Percentiles rank a stretch among this genome's conserved stretches.
These are phyloP conservation scores for Aspidapion aeneum DNA, from an alignment of 2,888 invertebrate species.

Conservation along the genomic window DNA sequence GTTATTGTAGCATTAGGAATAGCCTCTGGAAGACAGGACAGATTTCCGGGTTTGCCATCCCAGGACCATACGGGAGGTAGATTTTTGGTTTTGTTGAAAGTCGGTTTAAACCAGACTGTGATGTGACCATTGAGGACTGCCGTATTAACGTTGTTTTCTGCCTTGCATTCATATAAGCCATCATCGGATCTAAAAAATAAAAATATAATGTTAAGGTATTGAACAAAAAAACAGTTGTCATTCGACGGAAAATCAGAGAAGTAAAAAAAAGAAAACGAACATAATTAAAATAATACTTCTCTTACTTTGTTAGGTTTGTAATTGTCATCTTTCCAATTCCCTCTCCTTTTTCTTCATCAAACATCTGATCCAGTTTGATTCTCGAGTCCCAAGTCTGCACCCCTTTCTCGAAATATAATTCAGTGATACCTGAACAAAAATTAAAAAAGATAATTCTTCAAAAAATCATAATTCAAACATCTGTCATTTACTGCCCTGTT, in stretches of 20 bases:
- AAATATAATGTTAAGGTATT: too few species aligned
- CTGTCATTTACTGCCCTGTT: too few species aligned
- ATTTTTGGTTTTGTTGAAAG: constrained; percentile 68
- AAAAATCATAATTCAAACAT: too few species aligned
- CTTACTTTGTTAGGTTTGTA: constrained; percentile 49
- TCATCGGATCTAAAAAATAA: constrained; percentile 63
- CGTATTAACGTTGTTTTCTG: constrained; percentile 71
- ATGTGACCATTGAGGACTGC: constrained; percentile 78
- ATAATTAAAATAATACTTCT: too few species aligned
- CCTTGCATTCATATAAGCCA: constrained; percentile 85
- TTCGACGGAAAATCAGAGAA: too few species aligned
- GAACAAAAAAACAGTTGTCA: too few species aligned
- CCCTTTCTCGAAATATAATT: constrained; percentile 60
- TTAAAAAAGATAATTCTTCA: too few species aligned
- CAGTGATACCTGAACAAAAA: constrained; percentile 58
- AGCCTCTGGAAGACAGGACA: constrained; percentile 81
- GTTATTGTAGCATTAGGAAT: constrained; percentile 90
- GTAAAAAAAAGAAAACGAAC: too few species aligned
- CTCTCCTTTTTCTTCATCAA: constrained; percentile 53
- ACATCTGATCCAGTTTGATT: constrained; percentile 62
- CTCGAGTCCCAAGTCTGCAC: constrained; percentile 57
- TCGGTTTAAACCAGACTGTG: constrained; percentile 77
- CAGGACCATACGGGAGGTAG: constrained; percentile 79
- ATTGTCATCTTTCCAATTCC: constrained; percentile 67
- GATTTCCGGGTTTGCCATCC: constrained; percentile 75